Conservation (phyloP, 2,888 invertebrate genomes). For the Camponotus fellah region DNA sequence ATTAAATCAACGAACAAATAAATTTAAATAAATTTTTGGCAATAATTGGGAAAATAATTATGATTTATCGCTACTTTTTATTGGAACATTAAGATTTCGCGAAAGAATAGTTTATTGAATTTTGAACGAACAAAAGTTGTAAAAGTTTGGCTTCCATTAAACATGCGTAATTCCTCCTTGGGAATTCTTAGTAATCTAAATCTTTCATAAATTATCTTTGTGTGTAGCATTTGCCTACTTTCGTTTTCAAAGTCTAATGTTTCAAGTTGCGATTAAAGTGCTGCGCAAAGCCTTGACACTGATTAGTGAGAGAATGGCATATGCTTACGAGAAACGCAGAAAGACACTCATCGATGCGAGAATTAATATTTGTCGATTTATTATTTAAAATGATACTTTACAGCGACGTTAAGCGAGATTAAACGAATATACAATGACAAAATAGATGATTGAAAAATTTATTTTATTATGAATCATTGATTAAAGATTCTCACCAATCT, state of each 20-base stretch:
- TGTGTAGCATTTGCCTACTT: not conserved
- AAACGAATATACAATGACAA: not conserved
- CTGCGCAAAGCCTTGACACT: constrained; percentile 65
- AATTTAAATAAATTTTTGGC: not conserved
- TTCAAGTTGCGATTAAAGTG: constrained; percentile 32
- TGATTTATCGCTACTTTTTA: not conserved
- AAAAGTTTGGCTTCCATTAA: too few species aligned
- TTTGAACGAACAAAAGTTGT: not conserved
- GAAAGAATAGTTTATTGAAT: not conserved
- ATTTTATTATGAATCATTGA: constrained; percentile 17
- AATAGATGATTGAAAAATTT: constrained; percentile 6
- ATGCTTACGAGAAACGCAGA: constrained; percentile 43
- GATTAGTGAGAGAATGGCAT: constrained; percentile 51
- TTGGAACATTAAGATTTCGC: not conserved
- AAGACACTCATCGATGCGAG: constrained; percentile 5
- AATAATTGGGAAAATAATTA: not conserved
- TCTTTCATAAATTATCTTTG: not conserved
- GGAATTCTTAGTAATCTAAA: not conserved
- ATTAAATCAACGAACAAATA: not conserved
- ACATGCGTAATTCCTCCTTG: not conserved
- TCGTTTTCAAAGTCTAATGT: not conserved
- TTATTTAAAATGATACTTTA: constrained; percentile 13
- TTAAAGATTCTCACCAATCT: not conserved
- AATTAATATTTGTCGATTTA: constrained; percentile 19
- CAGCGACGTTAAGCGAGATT: constrained; percentile 8